Evolutionary conservation across 2,113 vertebrate species (phyloP).

Genomic region (Percopsis transmontana): DNA sequence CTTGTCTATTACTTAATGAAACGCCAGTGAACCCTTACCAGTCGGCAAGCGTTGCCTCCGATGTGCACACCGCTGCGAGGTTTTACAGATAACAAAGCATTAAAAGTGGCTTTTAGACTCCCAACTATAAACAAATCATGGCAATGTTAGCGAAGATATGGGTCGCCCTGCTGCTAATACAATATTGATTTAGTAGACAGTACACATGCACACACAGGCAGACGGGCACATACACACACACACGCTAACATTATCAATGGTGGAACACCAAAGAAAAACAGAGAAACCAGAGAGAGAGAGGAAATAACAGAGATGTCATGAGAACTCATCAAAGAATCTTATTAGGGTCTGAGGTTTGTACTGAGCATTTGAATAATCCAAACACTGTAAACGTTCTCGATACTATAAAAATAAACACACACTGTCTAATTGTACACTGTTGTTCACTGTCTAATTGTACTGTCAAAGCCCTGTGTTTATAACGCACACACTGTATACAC

Average conservation of each 20-base stretch:
- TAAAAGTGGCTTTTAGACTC: conserved; percentile 29
- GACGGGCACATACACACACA: conserved; percentile 3
- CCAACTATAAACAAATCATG: conserved; percentile 43
- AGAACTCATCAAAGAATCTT: not conserved
- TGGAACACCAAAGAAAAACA: not conserved
- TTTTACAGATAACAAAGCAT: conserved; percentile 1
- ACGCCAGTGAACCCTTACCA: conserved; percentile 23
- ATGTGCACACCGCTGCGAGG: not conserved
- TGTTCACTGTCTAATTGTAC: not conserved
- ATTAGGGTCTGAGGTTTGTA: not conserved
- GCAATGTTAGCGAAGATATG: conserved; percentile 17
- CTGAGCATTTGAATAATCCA: not conserved
- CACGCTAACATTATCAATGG: not conserved
- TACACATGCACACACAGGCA: conserved; percentile 41
- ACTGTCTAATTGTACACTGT: not conserved
- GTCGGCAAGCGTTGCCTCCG: conserved; percentile 9
- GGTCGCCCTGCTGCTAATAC: conserved; percentile 42
- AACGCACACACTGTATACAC: not conserved
- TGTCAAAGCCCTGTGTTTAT: not conserved
- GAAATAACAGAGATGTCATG: not conserved
- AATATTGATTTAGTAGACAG: conserved; percentile 32
- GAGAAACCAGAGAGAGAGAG: not conserved
- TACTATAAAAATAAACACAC: not conserved
- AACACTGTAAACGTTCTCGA: not conserved
- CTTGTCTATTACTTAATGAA: conserved; percentile 7